phyloP scores from a whole-genome alignment of 2,113 vertebrate genomes.

The Nibea albiflora region DNA sequence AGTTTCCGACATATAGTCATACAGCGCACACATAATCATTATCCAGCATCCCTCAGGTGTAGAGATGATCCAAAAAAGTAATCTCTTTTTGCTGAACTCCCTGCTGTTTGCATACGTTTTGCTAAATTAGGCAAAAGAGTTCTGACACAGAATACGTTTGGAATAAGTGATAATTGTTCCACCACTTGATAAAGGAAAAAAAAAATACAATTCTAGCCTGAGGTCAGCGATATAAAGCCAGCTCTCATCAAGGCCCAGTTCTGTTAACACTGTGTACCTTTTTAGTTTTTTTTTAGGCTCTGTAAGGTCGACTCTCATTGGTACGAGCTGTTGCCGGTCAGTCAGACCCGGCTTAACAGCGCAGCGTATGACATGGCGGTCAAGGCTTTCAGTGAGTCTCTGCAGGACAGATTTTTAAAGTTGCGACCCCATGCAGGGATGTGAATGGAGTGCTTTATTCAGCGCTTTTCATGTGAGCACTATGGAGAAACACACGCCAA shows the following conservation, averaged over 20 bases:
- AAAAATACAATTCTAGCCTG: neutral
- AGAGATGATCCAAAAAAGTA: neutral
- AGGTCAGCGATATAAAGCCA: neutral
- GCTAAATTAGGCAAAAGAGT: neutral
- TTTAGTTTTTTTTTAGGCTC: constrained; percentile 10
- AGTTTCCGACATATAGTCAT: constrained; percentile 21
- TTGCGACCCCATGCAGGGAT: constrained; percentile 20
- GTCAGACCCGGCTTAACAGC: constrained; percentile 49
- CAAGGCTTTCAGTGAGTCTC: constrained; percentile 50
- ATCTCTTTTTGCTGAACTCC: neutral
- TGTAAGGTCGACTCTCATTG: constrained; percentile 51
- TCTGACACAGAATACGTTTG: neutral
- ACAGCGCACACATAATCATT: neutral
- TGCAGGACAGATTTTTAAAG: constrained; percentile 45
- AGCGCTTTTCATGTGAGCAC: constrained; percentile 11
- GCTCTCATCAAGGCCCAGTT: neutral
- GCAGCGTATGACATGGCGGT: constrained; percentile 21
- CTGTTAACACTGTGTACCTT: neutral
- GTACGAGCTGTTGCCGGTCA: constrained; percentile 45
- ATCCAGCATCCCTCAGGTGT: neutral
- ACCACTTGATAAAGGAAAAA: neutral
- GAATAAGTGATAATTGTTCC: neutral
- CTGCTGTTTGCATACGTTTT: neutral
- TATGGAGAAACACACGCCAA: neutral
- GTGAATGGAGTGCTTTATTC: constrained; percentile 27